Evolutionary conservation across 2,888 invertebrate genomes (phyloP).

Genomic region (Cephus runcator): DNA sequence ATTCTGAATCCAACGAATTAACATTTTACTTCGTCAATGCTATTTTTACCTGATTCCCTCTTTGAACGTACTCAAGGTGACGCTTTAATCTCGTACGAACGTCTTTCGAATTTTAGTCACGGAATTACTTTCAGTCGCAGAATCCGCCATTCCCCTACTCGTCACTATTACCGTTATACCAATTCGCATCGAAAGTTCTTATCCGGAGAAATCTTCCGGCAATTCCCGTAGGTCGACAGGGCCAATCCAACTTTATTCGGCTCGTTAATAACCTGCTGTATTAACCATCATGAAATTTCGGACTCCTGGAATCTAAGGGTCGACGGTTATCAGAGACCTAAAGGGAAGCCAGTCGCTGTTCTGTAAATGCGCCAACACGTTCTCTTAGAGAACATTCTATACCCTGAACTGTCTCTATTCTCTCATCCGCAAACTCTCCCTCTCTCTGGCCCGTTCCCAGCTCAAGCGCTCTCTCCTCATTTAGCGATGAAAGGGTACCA

Average conservation of each 20-base stretch:
- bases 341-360: neutral
- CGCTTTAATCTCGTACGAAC: neutral
- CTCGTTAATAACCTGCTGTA: neutral
- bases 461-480: conserved; percentile 30
- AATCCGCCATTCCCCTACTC: neutral
- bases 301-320: neutral
- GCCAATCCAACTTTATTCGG: neutral
- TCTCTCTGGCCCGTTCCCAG: neutral
- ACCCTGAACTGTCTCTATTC: neutral
- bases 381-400: neutral
- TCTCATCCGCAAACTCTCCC: neutral
- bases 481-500: conserved; percentile 37
- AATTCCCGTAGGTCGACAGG: neutral
- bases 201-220: neutral
- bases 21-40: neutral
- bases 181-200: neutral
- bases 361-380: neutral
- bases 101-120: neutral
- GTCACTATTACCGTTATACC: neutral
- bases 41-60: neutral
- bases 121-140: neutral
- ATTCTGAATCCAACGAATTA: neutral
- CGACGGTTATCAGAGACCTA: neutral
- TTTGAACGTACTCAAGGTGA: neutral
- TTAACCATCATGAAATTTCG: neutral